Percentiles rank a stretch among this genome's conserved stretches.
These are phyloP conservation scores for Ficedula albicollis DNA, from an alignment of 2,797 vertebrate genomes.

Conservation along the genomic window DNA sequence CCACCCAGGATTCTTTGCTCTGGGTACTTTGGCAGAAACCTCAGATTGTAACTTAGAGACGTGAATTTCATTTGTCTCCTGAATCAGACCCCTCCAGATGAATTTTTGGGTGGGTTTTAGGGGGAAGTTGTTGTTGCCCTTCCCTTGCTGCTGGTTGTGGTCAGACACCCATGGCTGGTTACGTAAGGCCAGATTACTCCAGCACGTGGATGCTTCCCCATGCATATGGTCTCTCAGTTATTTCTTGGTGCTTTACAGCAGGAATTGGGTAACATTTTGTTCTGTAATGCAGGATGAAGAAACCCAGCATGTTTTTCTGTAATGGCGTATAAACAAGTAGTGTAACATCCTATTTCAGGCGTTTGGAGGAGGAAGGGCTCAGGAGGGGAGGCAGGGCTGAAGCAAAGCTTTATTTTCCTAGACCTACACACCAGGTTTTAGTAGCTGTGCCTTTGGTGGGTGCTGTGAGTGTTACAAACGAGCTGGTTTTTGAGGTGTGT, in stretches of 20 bases:
- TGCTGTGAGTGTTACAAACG: neutral
- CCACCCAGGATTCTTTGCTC: neutral
- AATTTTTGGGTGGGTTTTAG: neutral
- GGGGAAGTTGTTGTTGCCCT: neutral
- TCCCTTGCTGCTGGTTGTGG: neutral
- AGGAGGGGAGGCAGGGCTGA: constrained; percentile 3
- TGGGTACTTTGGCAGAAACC: neutral
- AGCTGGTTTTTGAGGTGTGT: neutral
- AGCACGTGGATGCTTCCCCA: constrained; percentile 13
- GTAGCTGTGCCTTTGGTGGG: neutral
- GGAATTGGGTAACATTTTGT: constrained; percentile 59
- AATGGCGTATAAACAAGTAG: constrained; percentile 35
- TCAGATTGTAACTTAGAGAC: neutral
- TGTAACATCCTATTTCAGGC: constrained; percentile 51
- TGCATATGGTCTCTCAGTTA: constrained; percentile 34
- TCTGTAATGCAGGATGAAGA: constrained; percentile 41
- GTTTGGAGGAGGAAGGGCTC: neutral
- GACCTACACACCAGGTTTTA: neutral
- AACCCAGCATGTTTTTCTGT: neutral
- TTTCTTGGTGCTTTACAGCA: neutral
- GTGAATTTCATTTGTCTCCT: rapidly evolving
- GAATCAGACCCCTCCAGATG: neutral
- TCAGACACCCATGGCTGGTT: neutral
- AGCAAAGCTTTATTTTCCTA: neutral
- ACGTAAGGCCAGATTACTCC: constrained; percentile 5